Percentiles rank a stretch among this genome's conserved stretches.
phyloP scores from a whole-genome alignment of 2,888 invertebrate genomes.

The Ochropleura plecta region DNA sequence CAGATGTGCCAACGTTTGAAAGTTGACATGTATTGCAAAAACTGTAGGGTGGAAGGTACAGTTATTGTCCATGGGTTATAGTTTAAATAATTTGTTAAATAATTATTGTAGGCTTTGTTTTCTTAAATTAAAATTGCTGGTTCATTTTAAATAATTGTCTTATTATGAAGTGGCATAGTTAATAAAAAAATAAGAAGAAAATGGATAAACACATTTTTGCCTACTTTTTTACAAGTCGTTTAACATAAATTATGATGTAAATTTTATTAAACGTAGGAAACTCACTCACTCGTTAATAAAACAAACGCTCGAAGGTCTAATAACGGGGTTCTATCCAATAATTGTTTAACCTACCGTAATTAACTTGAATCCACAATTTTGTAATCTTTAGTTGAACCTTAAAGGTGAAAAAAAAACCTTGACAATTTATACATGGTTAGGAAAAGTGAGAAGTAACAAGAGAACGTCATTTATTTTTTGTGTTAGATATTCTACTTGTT shows the following conservation, averaged over 20 bases:
- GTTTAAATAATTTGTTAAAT: background rate
- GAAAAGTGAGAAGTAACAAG: background rate
- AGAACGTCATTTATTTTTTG: background rate
- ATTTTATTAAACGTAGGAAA: constrained; percentile 18
- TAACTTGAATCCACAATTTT: constrained; percentile 38
- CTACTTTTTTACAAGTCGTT: background rate
- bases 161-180: background rate
- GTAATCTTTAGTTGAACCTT: constrained; percentile 3
- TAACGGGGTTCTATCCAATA: constrained; percentile 27
- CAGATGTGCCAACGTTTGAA: constrained; percentile 66
- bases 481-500: constrained; percentile 13
- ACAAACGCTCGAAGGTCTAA: constrained; percentile 23
- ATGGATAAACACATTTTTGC: no score
- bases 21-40: constrained; percentile 65
- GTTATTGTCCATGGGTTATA: background rate
- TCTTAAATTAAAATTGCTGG: background rate
- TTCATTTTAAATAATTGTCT: background rate
- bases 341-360: constrained; percentile 48
- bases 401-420: constrained; percentile 3
- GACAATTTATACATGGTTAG: constrained; percentile 7
- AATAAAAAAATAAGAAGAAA: background rate
- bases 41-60: constrained; percentile 33
- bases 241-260: constrained; percentile 18
- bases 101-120: no score
- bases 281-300: constrained; percentile 27